These are phyloP conservation scores for Agonopterix alstromeriana DNA, from an alignment of 2,888 invertebrate species.

Conservation along the genomic window DNA sequence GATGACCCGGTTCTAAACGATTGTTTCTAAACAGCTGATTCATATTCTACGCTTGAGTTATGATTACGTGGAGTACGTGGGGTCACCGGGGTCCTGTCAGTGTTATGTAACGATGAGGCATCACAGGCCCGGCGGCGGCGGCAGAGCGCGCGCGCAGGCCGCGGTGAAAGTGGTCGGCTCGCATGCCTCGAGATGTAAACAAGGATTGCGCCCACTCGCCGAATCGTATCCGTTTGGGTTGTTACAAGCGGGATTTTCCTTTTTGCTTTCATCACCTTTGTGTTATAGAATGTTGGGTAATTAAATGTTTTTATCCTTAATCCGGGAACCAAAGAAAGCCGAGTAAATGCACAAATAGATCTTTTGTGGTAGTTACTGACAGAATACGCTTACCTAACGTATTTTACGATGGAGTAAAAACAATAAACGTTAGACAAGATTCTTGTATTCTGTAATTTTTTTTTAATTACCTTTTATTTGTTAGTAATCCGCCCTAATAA, in stretches of 20 bases:
- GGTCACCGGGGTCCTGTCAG: conserved; percentile 2
- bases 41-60: background rate
- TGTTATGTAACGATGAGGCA: conserved; percentile 4
- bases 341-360: no score
- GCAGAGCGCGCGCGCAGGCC: conserved; percentile 13
- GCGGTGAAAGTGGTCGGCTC: conserved; percentile 23
- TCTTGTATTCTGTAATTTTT: no score
- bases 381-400: no score
- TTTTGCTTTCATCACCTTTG: background rate
- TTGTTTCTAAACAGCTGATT: conserved; percentile 8
- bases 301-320: no score
- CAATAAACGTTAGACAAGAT: no score
- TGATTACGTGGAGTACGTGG: background rate
- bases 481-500: no score
- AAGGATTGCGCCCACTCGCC: conserved; percentile 1
- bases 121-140: conserved; percentile 9
- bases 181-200: conserved; percentile 6
- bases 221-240: background rate
- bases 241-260: background rate
- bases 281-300: background rate
- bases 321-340: no score
- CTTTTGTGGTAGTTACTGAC: no score
- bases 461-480: no score
- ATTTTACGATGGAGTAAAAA: no score
- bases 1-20: background rate